phyloP scores from a whole-genome alignment of 2,113 vertebrate genomes.

The Corydoras maculifer region DNA sequence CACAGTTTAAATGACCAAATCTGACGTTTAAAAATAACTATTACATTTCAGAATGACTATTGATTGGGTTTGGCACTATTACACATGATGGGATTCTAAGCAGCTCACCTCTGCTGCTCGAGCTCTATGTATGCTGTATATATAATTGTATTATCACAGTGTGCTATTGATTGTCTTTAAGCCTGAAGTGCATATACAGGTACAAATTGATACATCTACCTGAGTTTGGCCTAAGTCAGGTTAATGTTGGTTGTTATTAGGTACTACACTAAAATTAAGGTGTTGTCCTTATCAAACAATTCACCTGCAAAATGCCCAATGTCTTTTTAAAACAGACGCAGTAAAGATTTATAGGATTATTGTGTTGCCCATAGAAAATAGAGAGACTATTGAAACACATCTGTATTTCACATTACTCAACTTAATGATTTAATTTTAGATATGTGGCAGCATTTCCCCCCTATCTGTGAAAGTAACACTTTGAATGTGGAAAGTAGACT shows the following conservation, averaged over 20 bases:
- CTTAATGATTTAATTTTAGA: conserved; percentile 18
- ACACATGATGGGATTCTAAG: conserved; percentile 31
- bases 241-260: conserved; percentile 26
- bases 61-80: conserved; percentile 40
- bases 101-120: conserved; percentile 26
- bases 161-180: conserved; percentile 50
- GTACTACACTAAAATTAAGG: conserved; percentile 19
- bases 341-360: conserved; percentile 10
- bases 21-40: conserved; percentile 31
- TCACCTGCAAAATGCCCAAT: neutral
- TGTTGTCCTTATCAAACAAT: conserved; percentile 13
- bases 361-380: conserved; percentile 12
- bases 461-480: neutral
- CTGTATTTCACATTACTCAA: conserved; percentile 6
- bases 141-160: conserved; percentile 46
- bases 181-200: conserved; percentile 44
- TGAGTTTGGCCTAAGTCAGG: conserved; percentile 18
- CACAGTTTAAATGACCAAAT: conserved; percentile 14
- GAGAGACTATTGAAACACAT: neutral
- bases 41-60: conserved; percentile 44
- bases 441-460: neutral
- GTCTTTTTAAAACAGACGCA: conserved; percentile 6
- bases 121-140: neutral
- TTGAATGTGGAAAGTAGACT: too few species aligned
- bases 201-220: conserved; percentile 31